Percentiles rank a stretch among this genome's conserved stretches.
Evolutionary conservation across 2,113 vertebrate genomes (phyloP).

Genomic region (Halcyon malimbica): DNA sequence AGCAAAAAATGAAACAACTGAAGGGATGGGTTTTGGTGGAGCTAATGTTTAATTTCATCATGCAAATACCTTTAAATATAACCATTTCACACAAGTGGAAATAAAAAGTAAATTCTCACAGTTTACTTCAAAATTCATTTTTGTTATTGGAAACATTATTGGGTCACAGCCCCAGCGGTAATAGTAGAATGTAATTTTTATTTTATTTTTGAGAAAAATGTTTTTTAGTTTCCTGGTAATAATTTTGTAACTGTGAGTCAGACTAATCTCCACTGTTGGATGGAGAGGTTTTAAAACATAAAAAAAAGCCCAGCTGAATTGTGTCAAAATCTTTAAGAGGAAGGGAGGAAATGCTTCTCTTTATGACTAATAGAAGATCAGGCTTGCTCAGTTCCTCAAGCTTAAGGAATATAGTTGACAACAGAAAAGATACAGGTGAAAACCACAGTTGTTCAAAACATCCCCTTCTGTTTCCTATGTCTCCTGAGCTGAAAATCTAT

Average conservation of each 20-base stretch:
- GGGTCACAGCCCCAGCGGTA: neutral
- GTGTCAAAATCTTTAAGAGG: neutral
- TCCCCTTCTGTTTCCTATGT: neutral
- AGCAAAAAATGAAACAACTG: neutral
- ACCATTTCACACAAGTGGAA: neutral
- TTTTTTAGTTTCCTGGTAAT: constrained; percentile 23
- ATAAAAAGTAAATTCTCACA: neutral
- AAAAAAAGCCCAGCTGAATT: neutral
- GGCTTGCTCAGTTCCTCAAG: neutral
- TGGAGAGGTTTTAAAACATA: neutral
- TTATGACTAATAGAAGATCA: neutral
- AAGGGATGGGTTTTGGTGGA: neutral
- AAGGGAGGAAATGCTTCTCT: constrained; percentile 5
- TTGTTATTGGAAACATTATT: neutral
- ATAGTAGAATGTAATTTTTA: neutral
- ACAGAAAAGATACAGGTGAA: neutral
- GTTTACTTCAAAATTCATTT: neutral
- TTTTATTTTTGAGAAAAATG: neutral
- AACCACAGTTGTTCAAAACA: neutral
- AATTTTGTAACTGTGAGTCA: neutral
- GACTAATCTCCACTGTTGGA: neutral
- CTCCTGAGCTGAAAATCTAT: neutral
- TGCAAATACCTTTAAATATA: neutral
- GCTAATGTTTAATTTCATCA: neutral
- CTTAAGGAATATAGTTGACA: neutral